Conservation (phyloP, 2,888 invertebrate species). For the Diploptera punctata region DNA sequence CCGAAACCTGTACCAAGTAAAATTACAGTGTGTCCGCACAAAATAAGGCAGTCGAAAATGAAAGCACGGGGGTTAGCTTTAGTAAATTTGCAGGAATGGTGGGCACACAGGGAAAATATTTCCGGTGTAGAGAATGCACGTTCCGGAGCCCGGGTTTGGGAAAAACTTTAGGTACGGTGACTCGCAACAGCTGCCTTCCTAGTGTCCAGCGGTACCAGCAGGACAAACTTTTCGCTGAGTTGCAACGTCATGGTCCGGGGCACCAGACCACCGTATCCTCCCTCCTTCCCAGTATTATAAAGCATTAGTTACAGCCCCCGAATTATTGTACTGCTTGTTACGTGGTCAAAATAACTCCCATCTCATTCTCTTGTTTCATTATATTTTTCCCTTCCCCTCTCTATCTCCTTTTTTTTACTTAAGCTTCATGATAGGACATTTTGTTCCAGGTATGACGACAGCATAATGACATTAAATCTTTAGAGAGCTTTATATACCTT, state of each 20-base stretch:
- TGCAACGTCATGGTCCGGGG: neutral
- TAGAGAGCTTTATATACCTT: conserved; percentile 15
- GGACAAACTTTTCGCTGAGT: conserved; percentile 15
- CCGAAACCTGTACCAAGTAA: too few species aligned
- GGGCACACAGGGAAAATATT: conserved; percentile 11
- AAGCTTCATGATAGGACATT: neutral
- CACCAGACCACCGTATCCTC: conserved; percentile 9
- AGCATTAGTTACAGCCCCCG: conserved; percentile 20
- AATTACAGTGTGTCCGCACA: too few species aligned
- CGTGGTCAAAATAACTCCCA: neutral
- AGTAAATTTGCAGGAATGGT: neutral
- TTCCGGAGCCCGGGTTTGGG: neutral
- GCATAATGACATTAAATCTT: conserved; percentile 16
- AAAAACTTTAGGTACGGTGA: conserved; percentile 1
- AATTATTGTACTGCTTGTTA: conserved; percentile 18
- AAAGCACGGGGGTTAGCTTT: too few species aligned
- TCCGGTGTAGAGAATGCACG: neutral
- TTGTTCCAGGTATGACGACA: conserved; percentile 15
- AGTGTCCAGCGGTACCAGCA: neutral
- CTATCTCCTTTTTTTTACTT: neutral
- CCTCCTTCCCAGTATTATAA: conserved; percentile 11
- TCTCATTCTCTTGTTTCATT: neutral
- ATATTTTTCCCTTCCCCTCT: neutral
- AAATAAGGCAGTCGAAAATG: too few species aligned
- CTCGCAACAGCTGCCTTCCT: neutral